Evolutionary conservation across 2,888 invertebrate species (phyloP).

Genomic region (Andrena hattorfiana): DNA sequence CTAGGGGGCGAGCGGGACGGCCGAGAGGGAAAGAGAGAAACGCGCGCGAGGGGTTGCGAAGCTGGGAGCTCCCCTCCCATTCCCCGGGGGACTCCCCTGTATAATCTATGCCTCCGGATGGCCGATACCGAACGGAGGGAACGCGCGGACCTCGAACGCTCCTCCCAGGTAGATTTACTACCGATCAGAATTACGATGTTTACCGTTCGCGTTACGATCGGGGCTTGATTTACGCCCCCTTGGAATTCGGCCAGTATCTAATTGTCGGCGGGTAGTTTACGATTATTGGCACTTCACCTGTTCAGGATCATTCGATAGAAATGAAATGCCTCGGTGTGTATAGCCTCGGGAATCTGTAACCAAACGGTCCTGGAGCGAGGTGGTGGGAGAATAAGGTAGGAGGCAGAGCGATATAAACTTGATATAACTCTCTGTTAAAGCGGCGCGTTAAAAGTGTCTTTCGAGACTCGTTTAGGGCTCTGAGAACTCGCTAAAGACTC

Average conservation of each 20-base stretch:
- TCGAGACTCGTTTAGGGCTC: no score
- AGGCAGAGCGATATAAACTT: no score
- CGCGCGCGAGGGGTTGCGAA: slow-evolving; percentile 47
- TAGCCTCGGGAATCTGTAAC: no score
- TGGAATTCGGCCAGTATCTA: slow-evolving; percentile 14
- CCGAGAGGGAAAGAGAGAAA: slow-evolving; percentile 41
- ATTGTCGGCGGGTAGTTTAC: slow-evolving; percentile 28
- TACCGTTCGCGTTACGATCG: slow-evolving; percentile 38
- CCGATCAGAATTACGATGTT: slow-evolving; percentile 59
- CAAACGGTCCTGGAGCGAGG: no score
- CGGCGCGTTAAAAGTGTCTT: no score
- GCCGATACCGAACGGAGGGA: slow-evolving; percentile 77
- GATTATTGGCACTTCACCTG: slow-evolving; percentile 17
- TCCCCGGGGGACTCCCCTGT: slow-evolving; percentile 64
- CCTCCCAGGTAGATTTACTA: slow-evolving; percentile 52
- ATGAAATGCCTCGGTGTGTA: no score
- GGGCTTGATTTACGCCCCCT: slow-evolving; percentile 36
- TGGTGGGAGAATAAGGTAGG: no score
- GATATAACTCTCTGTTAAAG: no score
- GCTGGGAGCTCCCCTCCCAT: slow-evolving; percentile 49
- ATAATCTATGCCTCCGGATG: slow-evolving; percentile 79
- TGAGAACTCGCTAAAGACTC: no score
- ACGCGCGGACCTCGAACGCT: slow-evolving; percentile 4
- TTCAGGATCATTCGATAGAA: not conserved
- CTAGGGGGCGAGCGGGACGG: not conserved